Evolutionary conservation across 92 coral and sea anemone genomes (phyloP), one percentile per base, ranked within the genome.

Genomic region (Pocillopora grandis): DNA sequence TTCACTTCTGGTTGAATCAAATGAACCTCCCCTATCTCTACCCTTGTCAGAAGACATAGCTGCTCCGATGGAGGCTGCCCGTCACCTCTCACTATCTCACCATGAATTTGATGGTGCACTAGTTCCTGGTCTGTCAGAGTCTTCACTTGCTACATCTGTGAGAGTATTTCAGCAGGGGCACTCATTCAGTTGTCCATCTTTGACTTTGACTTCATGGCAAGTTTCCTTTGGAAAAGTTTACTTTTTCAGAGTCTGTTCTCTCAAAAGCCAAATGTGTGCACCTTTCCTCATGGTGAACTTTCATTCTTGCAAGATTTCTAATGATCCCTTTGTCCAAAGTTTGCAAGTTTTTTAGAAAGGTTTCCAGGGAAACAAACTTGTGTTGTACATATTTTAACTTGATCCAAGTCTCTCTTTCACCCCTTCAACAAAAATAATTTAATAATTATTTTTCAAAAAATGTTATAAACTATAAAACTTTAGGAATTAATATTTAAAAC

Each of bases 351-450:
- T 87, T 66, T 37, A 94, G 83, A 77, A 94, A 94, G 14, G 85
- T 81, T 74, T 94, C 99, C 88, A 91, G 82, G 3, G 87, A 82
- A 19, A 92, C 96, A 84, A 84, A 97, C 60, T 87, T 82, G 62
- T 86, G 95, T 11, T 94, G 93, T 10, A 90, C 85, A 59, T 97
- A 97, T 81, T 97, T 97, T 23, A 92, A 91, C 84, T 91, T 92
- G 79, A 97, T 91, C 94, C 98, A 97, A 10, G 90, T 80, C 84
- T 97, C 98, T 36, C 96, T 90, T 31, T 91, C 93, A 80, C 91
- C 76, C 88, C 99, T 97, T 86, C 18, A 77, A 83, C 60, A 52
- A 23, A 49, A 76, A 56, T 66, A 33, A 21, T 58, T 7, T 1
- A 0, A 27, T 21, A 55, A 31, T 13, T 0, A 55, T 18, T 61